phyloP scores from a whole-genome alignment of 2,113 vertebrate species.

The Cyprinus carpio region DNA sequence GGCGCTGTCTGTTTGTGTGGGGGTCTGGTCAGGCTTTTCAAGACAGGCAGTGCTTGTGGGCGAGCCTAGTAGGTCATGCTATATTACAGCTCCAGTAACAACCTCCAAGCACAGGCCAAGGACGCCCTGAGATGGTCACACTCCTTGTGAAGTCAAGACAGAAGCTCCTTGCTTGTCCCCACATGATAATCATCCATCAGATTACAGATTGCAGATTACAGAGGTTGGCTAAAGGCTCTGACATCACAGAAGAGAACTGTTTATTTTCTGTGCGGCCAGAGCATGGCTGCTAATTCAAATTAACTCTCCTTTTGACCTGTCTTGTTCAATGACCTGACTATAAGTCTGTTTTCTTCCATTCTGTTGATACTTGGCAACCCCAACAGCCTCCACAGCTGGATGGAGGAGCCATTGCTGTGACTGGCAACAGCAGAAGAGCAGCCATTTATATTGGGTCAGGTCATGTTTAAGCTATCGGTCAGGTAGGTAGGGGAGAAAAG shows the following conservation, averaged over 20 bases:
- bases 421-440: constrained; percentile 32
- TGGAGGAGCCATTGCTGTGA: constrained; percentile 64
- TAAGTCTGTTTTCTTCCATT: constrained; percentile 50
- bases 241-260: neutral
- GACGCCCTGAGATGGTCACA: constrained; percentile 57
- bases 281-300: constrained; percentile 77
- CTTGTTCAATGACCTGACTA: constrained; percentile 57
- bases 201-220: constrained; percentile 58
- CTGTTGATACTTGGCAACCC: constrained; percentile 39
- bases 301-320: constrained; percentile 70
- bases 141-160: constrained; percentile 60
- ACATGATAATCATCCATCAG: constrained; percentile 13
- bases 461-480: constrained; percentile 28
- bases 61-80: constrained; percentile 60
- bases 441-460: constrained; percentile 27
- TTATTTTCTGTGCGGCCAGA: constrained; percentile 56
- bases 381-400: constrained; percentile 27
- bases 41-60: constrained; percentile 64
- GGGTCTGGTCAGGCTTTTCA: constrained; percentile 60
- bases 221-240: constrained; percentile 17
- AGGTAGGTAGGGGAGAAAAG: constrained; percentile 50
- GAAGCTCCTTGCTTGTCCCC: constrained; percentile 47
- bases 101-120: constrained; percentile 39
- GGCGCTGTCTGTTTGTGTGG: constrained; percentile 47
- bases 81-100: constrained; percentile 52